Conservation (phyloP, 2,888 invertebrate genomes). For the Dromius quadrimaculatus region DNA sequence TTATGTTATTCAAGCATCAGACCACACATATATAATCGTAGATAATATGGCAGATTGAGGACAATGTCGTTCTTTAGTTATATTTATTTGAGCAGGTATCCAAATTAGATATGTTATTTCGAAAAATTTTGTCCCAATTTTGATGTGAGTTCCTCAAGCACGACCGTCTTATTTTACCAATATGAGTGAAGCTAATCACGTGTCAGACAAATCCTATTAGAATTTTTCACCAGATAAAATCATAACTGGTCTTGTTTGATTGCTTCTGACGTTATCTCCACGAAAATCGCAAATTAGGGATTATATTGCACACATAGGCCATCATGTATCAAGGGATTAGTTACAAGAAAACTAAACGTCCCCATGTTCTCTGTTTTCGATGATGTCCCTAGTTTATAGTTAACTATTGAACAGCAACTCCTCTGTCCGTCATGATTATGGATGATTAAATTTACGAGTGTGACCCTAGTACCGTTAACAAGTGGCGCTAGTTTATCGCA, state of each 20-base stretch:
- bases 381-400: too few relatives aligned
- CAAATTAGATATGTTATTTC: too few relatives aligned
- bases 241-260: conserved; percentile 50
- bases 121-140: too few relatives aligned
- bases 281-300: conserved; percentile 47
- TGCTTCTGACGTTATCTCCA: conserved; percentile 41
- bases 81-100: too few relatives aligned
- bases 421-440: background rate
- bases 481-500: conserved; percentile 24
- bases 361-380: background rate
- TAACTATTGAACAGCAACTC: too few relatives aligned
- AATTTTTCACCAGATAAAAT: conserved; percentile 45
- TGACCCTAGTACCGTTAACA: conserved; percentile 24
- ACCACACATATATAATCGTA: too few relatives aligned
- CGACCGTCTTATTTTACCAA: conserved; percentile 31
- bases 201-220: conserved; percentile 50
- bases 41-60: too few relatives aligned
- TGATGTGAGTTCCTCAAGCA: conserved; percentile 1
- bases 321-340: background rate
- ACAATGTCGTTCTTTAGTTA: too few relatives aligned
- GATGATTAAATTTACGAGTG: background rate
- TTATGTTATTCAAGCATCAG: conserved; percentile 11
- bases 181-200: conserved; percentile 34
- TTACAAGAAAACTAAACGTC: background rate
- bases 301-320: conserved; percentile 20